Evolutionary conservation across 2,113 vertebrate genomes (phyloP), one percentile per base, ranked within the genome.

Genomic region (Tragelaphus imberbis): DNA sequence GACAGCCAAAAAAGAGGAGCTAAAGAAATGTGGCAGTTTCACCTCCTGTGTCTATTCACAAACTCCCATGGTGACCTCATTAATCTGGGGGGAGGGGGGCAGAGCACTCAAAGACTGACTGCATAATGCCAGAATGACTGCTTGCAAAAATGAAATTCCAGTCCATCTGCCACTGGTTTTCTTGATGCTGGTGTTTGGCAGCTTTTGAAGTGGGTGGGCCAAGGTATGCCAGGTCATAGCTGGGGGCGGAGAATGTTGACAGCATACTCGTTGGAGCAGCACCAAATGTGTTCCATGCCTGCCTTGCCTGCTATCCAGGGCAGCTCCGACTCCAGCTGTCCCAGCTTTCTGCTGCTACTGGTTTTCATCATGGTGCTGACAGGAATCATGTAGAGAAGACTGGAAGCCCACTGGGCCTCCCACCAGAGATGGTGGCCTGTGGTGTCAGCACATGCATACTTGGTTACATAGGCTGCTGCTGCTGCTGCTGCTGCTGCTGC

Each of bases 21-120:
- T 98, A 97, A 98, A 98, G 96, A 98, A 98, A 97, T 98, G 92
- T 98, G 98, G 98, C 98, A 98, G 98, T 97, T 96, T 99, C 98
- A 97, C 98, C 92, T 98, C 98, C 90, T 91, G 63, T 23, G 47
- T 98, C 97, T 98, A 97, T 98, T 98, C 98, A 98, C 97, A 84
- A 49, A 92, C 92, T 90, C 97, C 98, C 91, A 82, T 94, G 82
- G 82, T 93, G 98, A 94, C 95, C 96, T 94, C 77, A 86, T 97
- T 98, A 90, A 98, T 97, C 94, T 96, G 85, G 95, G 95, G 95
- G 93, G 97, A n/a, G 49, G 95, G 88, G 97, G 33, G 87, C 97
- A 90, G 97, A 88, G 21, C 53, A 36, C n/a, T 96, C 91, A 92
- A 87, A 93, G 61, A 87, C 91, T 88, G 56, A 94, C 89, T 96